Base-by-base conservation (phyloP, 2,797 vertebrate genomes). In the Chelon labrosus region DNA sequence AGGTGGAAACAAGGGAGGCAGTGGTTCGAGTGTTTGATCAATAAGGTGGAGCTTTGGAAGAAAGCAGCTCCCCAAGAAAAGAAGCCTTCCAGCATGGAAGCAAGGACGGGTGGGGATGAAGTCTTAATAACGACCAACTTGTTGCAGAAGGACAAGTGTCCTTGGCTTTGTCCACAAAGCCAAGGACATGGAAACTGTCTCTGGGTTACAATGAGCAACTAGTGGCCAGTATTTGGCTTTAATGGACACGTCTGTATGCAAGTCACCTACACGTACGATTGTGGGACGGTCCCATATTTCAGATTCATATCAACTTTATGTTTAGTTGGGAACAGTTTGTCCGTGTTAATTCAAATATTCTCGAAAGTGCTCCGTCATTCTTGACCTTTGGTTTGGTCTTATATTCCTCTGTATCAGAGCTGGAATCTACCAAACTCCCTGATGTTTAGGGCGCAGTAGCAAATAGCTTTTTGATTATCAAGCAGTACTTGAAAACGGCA, bases 321-420 rank as follows among this genome's bases (percentile, higher is more conserved):
- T 49, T 49, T 51, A 56, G 13, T 27, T 39, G 13, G 13, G 20
- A 70, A 67, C 25, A 52, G 2, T 58, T 69, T 60, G 55, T 72
- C 42, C 54, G 35, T 63, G 66, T 83, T 79, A 70, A 65, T 65
- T 82, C 35, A 31, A 14, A 42, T 53, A 5, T 35, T 19, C 5
- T 39, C 8, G 7, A 31, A 38, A 17, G 12, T 22, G 17, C 60
- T 61, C 3, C 46, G 27, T 62, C 10, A 19, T 16, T 55, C 42
- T 52, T 49, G 19, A 63, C 31, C 27, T 73, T 70, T 74, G 39
- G 57, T 68, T 35, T 70, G 39, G 17, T 61, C 56, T 55, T 62
- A 60, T 70, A 44, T 72, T 90, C 66, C 93, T 94, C 93, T 94
- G 93, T 91, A 94, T 94, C 93, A 95, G 93, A 94, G 94, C 57